Evolutionary conservation across 2,888 invertebrate genomes (phyloP).

Genomic region (Schizotus pectinicornis): DNA sequence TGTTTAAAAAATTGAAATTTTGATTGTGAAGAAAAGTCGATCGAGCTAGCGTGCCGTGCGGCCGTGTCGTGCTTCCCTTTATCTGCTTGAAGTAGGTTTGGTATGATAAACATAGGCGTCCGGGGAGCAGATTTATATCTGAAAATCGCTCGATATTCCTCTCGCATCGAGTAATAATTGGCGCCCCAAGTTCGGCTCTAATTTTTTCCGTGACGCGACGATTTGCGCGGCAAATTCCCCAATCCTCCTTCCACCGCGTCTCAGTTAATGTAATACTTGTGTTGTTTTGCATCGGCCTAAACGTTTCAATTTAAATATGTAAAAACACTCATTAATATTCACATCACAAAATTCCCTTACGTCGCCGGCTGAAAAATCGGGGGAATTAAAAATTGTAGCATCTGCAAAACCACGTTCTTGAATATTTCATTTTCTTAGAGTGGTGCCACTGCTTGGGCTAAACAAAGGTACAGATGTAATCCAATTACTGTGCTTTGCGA

Average conservation of each 20-base stretch:
- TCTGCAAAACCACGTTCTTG: conserved; percentile 42
- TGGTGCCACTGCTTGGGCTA: conserved; percentile 42
- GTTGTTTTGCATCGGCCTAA: conserved; percentile 25
- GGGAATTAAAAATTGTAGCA: conserved; percentile 37
- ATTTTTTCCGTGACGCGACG: too few relatives aligned
- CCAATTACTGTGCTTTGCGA: conserved; percentile 48
- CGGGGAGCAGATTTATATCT: too few relatives aligned
- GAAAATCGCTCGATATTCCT: too few relatives aligned
- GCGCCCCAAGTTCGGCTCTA: too few relatives aligned
- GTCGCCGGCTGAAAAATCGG: conserved; percentile 25
- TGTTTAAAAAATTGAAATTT: too few relatives aligned
- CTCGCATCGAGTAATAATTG: too few relatives aligned
- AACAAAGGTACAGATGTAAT: conserved; percentile 50
- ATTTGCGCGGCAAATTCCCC: conserved; percentile 4
- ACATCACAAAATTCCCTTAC: conserved; percentile 32
- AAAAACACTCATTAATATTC: conserved; percentile 35
- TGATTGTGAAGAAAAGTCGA: too few relatives aligned
- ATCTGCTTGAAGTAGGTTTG: too few relatives aligned
- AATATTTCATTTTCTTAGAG: conserved; percentile 51
- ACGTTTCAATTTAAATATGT: conserved; percentile 32
- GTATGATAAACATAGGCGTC: too few relatives aligned
- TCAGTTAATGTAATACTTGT: conserved; percentile 26
- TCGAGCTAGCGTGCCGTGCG: too few relatives aligned
- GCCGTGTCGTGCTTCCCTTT: too few relatives aligned
- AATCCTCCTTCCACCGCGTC: conserved; percentile 11